phyloP scores from a whole-genome alignment of 2,888 invertebrate species.

The Scaptomyza caliginosa region DNA sequence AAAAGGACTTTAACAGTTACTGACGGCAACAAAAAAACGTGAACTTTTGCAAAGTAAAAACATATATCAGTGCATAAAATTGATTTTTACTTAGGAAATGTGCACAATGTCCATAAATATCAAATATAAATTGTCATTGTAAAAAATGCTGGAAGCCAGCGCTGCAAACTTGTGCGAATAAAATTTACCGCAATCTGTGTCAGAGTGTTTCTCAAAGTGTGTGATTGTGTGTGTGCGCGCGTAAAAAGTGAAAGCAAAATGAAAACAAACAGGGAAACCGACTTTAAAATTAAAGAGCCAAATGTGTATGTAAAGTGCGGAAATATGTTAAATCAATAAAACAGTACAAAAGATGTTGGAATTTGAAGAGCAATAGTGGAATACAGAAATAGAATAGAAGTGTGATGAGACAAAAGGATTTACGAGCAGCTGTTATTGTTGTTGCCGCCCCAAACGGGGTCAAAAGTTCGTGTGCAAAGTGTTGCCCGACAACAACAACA shows the following conservation, averaged over 20 bases:
- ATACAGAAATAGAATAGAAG: slow-evolving; percentile 28
- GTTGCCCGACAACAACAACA: slow-evolving; percentile 1
- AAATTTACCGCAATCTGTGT: neutral
- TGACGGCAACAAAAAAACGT: slow-evolving; percentile 19
- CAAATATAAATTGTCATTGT: neutral
- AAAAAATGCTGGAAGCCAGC: neutral
- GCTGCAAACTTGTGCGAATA: neutral
- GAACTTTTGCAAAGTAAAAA: slow-evolving; percentile 18
- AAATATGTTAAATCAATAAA: slow-evolving; percentile 48
- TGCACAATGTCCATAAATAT: neutral
- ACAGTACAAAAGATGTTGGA: slow-evolving; percentile 16
- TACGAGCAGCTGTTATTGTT: slow-evolving; percentile 54
- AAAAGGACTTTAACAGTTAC: neutral
- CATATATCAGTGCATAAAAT: slow-evolving; percentile 17
- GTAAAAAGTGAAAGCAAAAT: slow-evolving; percentile 38
- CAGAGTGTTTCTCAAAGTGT: neutral
- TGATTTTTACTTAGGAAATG: slow-evolving; percentile 3
- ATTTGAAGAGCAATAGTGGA: slow-evolving; percentile 13
- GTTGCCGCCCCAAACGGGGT: slow-evolving; percentile 73
- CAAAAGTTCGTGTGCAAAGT: slow-evolving; percentile 80
- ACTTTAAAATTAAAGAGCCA: slow-evolving; percentile 17
- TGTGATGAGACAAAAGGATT: slow-evolving; percentile 44
- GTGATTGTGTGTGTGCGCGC: slow-evolving; percentile 35
- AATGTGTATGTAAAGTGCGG: slow-evolving; percentile 15
- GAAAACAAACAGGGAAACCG: slow-evolving; percentile 26